These are phyloP conservation scores for Halcyon leucocephala DNA, from an alignment of 2,797 vertebrate species.

Conservation along the genomic window DNA sequence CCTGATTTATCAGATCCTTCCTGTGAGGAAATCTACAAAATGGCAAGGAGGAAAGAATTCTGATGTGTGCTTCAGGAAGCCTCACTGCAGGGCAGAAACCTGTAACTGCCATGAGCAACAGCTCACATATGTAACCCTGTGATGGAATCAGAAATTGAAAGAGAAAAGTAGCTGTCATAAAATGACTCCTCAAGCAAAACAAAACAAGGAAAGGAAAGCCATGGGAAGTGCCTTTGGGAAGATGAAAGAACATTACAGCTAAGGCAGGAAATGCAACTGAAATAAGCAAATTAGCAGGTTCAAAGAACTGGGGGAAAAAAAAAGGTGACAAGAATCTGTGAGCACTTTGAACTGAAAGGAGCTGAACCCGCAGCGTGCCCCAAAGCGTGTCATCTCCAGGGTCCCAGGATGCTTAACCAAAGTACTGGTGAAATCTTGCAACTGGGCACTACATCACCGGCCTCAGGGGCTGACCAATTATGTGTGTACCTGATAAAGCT, in stretches of 20 bases:
- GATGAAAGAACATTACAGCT: not conserved
- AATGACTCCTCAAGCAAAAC: not conserved
- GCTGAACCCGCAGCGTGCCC: not conserved
- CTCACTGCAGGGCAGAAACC: not conserved
- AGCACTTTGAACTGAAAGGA: not conserved
- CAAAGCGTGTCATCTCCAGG: not conserved
- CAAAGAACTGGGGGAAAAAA: not conserved
- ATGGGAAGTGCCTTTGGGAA: not conserved
- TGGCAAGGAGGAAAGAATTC: not conserved
- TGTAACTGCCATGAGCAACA: not conserved
- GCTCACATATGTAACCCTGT: not conserved
- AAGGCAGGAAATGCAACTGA: not conserved
- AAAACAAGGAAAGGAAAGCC: not conserved
- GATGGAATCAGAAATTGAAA: not conserved
- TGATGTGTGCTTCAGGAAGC: not conserved
- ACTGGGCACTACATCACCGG: not conserved
- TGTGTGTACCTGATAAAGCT: not conserved
- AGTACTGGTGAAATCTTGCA: not conserved
- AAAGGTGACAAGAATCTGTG: not conserved
- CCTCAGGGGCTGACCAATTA: not conserved
- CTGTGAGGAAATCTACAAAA: not conserved
- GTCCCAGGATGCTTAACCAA: not conserved
- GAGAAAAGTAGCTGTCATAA: not conserved
- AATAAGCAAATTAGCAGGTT: constrained; percentile 3
- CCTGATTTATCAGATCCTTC: not conserved